phyloP scores from a whole-genome alignment of 1,140 invertebrate genomes.

The Papilio glaucus region DNA sequence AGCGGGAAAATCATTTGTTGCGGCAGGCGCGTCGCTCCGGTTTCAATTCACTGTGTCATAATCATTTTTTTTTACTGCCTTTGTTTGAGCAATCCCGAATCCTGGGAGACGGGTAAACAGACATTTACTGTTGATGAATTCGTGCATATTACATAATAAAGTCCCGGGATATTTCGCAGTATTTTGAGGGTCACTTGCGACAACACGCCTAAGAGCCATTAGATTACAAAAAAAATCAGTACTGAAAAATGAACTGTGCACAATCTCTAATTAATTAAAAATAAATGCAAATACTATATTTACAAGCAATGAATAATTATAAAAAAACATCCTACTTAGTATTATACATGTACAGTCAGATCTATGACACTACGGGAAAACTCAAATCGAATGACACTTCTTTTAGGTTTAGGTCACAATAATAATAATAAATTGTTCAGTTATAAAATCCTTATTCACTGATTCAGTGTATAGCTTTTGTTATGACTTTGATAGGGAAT shows the following conservation, averaged over 20 bases:
- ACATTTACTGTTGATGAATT: slow-evolving; percentile 29
- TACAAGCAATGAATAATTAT: too few species aligned
- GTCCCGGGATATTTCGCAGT: not conserved
- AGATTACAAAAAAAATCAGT: not conserved
- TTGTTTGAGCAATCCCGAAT: slow-evolving; percentile 31
- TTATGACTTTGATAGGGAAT: not conserved
- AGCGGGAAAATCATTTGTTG: slow-evolving; percentile 25
- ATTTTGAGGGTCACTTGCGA: not conserved
- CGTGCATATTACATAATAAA: slow-evolving; percentile 27
- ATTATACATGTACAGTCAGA: too few species aligned
- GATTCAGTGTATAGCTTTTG: too few species aligned
- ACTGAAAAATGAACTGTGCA: too few species aligned
- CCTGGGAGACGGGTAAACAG: slow-evolving; percentile 26
- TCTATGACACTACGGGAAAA: too few species aligned
- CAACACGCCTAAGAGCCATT: not conserved
- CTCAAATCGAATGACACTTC: too few species aligned
- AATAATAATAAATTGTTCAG: too few species aligned
- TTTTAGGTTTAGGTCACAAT: too few species aligned
- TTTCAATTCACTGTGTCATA: slow-evolving; percentile 34
- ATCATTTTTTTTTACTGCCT: slow-evolving; percentile 24
- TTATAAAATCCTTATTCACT: too few species aligned
- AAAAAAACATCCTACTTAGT: too few species aligned
- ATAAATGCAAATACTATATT: too few species aligned
- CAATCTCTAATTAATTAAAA: too few species aligned
- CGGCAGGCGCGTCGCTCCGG: slow-evolving; percentile 17